Conservation (phyloP, 1,140 invertebrate species). For the Drosophila gunungcola region DNA sequence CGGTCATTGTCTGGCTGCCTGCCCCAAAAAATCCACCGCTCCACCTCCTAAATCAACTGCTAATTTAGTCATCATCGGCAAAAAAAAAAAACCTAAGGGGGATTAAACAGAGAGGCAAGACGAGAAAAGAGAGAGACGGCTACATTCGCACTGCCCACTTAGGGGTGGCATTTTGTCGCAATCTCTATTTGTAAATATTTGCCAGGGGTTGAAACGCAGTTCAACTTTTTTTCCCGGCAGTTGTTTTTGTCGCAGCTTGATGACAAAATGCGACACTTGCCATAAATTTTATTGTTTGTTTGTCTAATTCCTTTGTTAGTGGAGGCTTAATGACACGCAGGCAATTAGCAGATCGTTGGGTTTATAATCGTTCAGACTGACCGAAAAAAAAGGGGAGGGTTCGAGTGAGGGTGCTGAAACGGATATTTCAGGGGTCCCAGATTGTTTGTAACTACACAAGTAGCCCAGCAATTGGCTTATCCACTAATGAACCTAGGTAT, state of each 20-base stretch:
- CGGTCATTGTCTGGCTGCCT: constrained; percentile 58
- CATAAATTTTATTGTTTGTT: constrained; percentile 83
- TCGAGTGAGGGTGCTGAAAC: not conserved
- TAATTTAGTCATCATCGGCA: constrained; percentile 75
- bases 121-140: constrained; percentile 2
- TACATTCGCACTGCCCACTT: constrained; percentile 25
- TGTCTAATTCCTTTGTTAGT: constrained; percentile 75
- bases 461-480: constrained; percentile 27
- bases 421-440: constrained; percentile 8
- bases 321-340: constrained; percentile 82
- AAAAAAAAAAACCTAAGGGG: constrained; percentile 4
- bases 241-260: constrained; percentile 74
- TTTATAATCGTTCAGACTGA: constrained; percentile 50
- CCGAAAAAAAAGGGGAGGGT: not conserved
- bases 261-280: constrained; percentile 83
- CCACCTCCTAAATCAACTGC: constrained; percentile 57
- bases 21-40: not conserved
- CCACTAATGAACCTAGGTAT: not conserved
- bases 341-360: constrained; percentile 82
- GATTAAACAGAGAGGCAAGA: constrained; percentile 4
- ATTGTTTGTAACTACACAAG: not conserved
- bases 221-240: constrained; percentile 48
- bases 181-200: constrained; percentile 63
- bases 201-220: constrained; percentile 46
- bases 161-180: constrained; percentile 57